Conservation (phyloP, 2,888 invertebrate species). For the Gnatocerus cornutus region DNA sequence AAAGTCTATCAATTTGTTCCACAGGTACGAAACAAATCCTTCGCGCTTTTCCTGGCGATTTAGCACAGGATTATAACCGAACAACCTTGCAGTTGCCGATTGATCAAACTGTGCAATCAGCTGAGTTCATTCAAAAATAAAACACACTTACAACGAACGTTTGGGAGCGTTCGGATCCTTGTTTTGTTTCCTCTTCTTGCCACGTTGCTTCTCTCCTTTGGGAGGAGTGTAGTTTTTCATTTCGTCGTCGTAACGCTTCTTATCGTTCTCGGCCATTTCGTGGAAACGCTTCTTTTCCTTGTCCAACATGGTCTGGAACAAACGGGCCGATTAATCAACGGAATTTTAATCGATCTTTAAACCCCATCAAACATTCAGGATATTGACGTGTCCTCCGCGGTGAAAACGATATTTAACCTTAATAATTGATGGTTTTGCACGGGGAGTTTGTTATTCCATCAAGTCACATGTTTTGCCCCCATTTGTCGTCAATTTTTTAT, state of each 20-base stretch:
- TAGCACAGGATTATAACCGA: slow-evolving; percentile 67
- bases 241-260: slow-evolving; percentile 95
- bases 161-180: slow-evolving; percentile 99
- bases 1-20: slow-evolving; percentile 24
- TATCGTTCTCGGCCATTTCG: slow-evolving; percentile 99
- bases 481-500: too few species aligned
- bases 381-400: slow-evolving; percentile 1
- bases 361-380: background rate
- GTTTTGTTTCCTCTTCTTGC: slow-evolving; percentile 91
- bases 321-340: background rate
- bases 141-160: slow-evolving; percentile 92
- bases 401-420: background rate
- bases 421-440: background rate
- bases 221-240: slow-evolving; percentile 97
- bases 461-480: too few species aligned
- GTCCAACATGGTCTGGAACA: slow-evolving; percentile 94
- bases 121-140: slow-evolving; percentile 18
- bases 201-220: slow-evolving; percentile 86
- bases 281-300: slow-evolving; percentile 99
- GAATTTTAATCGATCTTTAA: slow-evolving; percentile 7
- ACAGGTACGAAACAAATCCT: slow-evolving; percentile 32
- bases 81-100: slow-evolving; percentile 59
- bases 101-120: slow-evolving; percentile 65
- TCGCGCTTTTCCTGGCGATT: slow-evolving; percentile 48
- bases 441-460: too few species aligned